Evolutionary conservation across 2,113 vertebrate species (phyloP), one percentile per base, ranked within the genome.

Genomic region (Gila orcuttii): DNA sequence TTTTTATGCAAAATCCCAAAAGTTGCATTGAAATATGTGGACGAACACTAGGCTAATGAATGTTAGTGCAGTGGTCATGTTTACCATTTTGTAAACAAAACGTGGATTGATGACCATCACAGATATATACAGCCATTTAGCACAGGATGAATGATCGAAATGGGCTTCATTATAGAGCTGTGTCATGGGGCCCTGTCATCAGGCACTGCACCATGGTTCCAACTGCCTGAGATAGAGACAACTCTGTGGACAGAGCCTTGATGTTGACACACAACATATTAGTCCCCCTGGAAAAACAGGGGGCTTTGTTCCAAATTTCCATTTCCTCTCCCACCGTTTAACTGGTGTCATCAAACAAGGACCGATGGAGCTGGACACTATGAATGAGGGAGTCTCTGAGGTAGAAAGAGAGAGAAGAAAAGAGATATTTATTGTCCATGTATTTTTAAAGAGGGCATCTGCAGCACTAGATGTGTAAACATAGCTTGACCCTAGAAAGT

Each of bases 221-320:
- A 62, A 69, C 62, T 91, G 93, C 93, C 92, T 92, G 92, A 28
- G 89, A 95, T 96, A 95, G 95, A 92, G 90, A 88, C 91, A 90
- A 89, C 86, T 42, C 75, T 85, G 82, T 80, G 66, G 76, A 91
- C 91, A 90, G 94, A 92, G 88, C 89, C 15, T 87, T 93, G 90
- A 92, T 94, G 92, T 95, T 96, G 95, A 95, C 94, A 81, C 80
- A 94, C 91, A 93, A 91, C 93, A 92, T 93, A 93, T 94, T 91
- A 93, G 91, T 93, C 93, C 90, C 93, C 92, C 90, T 89, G 84
- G 89, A 89, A 87, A 90, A 88, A 90, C 86, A 89, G 47, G 60
- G 88, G 91, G 91, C 89, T 92, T 92, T 86, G 86, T 71, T 13
- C 28, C 6, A 78, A 87, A 92, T 93, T 93, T 92, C 92, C 92